These are phyloP conservation scores for Oreochromis aureus DNA, from an alignment of 2,113 vertebrate species.

Conservation along the genomic window DNA sequence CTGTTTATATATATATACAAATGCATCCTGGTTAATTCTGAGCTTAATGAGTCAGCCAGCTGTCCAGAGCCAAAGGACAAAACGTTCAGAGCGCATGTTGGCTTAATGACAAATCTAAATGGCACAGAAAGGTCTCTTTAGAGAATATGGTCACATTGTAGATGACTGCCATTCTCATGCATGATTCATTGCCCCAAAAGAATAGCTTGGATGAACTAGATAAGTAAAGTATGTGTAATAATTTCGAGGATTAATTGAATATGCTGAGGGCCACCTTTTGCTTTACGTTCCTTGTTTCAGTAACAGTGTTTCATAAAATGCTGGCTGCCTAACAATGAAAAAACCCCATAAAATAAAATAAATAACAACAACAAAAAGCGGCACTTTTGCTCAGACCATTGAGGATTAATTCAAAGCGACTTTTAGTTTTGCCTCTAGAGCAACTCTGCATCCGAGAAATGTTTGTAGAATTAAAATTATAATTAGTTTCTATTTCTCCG, in stretches of 20 bases:
- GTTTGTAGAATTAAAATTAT: slow-evolving; percentile 21
- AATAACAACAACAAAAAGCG: neutral
- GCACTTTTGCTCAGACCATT: neutral
- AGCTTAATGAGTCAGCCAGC: neutral
- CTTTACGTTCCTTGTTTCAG: neutral
- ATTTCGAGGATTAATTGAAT: neutral
- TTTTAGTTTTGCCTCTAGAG: neutral
- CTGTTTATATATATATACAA: neutral
- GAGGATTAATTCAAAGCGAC: slow-evolving; percentile 23
- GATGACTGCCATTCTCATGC: neutral
- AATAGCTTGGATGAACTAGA: neutral
- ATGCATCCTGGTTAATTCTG: neutral
- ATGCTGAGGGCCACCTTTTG: neutral
- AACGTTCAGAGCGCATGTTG: neutral
- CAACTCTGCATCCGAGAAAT: slow-evolving; percentile 3
- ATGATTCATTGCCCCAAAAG: neutral
- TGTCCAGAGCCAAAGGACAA: neutral
- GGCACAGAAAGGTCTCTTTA: neutral
- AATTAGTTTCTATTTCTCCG: slow-evolving; percentile 23
- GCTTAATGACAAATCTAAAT: neutral
- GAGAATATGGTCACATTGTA: neutral
- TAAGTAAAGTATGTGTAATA: neutral
- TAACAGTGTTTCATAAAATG: neutral
- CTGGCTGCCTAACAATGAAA: neutral
- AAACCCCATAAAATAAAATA: neutral